phyloP scores from a whole-genome alignment of 2,113 vertebrate species.

The Garra rufa region DNA sequence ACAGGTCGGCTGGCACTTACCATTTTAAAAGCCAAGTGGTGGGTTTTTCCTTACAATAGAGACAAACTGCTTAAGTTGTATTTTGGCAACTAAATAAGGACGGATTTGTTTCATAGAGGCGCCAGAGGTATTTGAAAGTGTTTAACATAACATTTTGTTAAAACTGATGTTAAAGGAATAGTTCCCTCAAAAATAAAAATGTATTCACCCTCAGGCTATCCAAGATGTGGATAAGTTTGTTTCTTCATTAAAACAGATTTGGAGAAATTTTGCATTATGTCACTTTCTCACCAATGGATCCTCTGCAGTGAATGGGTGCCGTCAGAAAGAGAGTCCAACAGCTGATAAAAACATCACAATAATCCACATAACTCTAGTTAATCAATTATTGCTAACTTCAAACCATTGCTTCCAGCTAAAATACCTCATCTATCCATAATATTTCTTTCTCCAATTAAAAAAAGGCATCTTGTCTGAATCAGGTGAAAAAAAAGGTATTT shows the following conservation, averaged over 20 bases:
- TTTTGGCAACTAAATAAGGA: conserved; percentile 34
- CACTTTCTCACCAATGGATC: neutral
- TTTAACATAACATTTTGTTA: conserved; percentile 12
- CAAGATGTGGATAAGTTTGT: neutral
- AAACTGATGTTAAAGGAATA: neutral
- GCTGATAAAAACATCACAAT: neutral
- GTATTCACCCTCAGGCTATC: neutral
- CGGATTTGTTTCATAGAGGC: conserved; percentile 26
- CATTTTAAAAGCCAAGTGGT: conserved; percentile 45
- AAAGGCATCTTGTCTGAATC: neutral
- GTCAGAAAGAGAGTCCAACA: neutral
- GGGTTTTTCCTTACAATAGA: conserved; percentile 43
- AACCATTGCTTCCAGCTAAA: neutral
- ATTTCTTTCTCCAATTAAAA: neutral
- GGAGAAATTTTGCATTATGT: neutral
- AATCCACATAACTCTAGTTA: neutral
- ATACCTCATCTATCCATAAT: neutral
- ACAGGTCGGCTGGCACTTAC: conserved; percentile 33
- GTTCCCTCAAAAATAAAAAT: neutral
- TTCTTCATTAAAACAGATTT: neutral
- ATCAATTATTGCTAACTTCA: neutral
- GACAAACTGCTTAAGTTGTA: conserved; percentile 41
- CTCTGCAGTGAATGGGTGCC: neutral
- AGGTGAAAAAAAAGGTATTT: neutral
- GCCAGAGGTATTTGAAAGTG: conserved; percentile 28